Base-by-base conservation (phyloP, 1,140 invertebrate species). In the Limonius californicus region DNA sequence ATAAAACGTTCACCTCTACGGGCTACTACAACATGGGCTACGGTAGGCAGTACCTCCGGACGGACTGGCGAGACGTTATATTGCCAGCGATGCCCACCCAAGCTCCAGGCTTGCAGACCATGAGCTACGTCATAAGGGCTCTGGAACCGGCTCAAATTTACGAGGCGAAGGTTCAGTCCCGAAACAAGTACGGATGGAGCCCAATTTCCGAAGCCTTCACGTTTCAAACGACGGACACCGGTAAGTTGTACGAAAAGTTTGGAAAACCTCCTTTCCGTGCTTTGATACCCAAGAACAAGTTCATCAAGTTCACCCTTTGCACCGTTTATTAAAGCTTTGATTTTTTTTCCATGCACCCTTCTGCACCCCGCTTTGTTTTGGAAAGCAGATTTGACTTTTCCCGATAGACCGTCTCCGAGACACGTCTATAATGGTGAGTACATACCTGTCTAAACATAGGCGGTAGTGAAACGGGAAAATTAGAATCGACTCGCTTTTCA, bases 111-210 rank as follows among this genome's bases (percentile, higher is more conserved):
- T 72, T 81, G 8, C 84, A 85, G 64, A 76, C 79, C 57, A 85
- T 85, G 81, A 82, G 79, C 65, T 84, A 84, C 69, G 77, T 84
- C 71, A 82, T 85, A 64, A 77, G 79, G 61, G 82, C 82, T 53
- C 77, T 85, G 35, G 80, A 84, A 67, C 77, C 81, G 2, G 80
- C 80, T 54, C 78, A 79, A 60, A 83, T 84, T 59, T 87, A 86
- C 67, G 84, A 87, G 68, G 84, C 83, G 15, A 83, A 79, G 67
- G 83, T 87, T 27, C 82, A 83, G 70, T 83, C 84, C 23, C 80
- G 82, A 68, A 87, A 86, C 75, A 80, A 81, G 64, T 86, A 81
- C 69, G 85, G 85, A 56, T 85, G 83, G 83, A 84, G 83, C 67
- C 78, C 82, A 35, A 72, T 80, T 61, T 83, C 82, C 53, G 80